These are phyloP conservation scores for Dolichallabes microphthalmus DNA, from an alignment of 2,113 vertebrate species.

Conservation along the genomic window DNA sequence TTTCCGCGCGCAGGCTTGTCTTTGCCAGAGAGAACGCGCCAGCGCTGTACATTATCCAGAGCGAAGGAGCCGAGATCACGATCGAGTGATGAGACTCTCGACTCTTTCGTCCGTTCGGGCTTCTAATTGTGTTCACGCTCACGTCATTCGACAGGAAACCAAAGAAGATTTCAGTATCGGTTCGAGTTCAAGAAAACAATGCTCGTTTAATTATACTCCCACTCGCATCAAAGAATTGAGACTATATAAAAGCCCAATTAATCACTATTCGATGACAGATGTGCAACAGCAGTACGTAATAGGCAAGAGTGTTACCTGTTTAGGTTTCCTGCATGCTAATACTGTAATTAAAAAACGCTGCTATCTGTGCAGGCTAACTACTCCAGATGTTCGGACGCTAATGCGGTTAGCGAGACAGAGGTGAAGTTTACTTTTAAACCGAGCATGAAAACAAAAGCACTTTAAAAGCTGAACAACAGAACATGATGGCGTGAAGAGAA, in stretches of 20 bases:
- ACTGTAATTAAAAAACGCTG: constrained; percentile 64
- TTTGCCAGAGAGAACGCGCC: constrained; percentile 6
- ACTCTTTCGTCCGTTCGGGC: constrained; percentile 63
- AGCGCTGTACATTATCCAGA: neutral
- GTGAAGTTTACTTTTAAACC: constrained; percentile 45
- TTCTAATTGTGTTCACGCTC: constrained; percentile 63
- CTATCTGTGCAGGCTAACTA: constrained; percentile 47
- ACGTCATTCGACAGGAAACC: constrained; percentile 60
- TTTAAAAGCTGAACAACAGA: constrained; percentile 21
- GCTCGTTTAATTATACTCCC: neutral
- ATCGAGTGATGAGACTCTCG: constrained; percentile 61
- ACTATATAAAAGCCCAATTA: constrained; percentile 57
- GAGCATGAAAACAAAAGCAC: neutral
- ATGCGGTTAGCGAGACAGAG: constrained; percentile 53
- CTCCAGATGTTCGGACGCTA: constrained; percentile 68
- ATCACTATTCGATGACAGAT: constrained; percentile 66
- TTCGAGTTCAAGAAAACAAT: neutral
- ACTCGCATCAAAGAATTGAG: constrained; percentile 18
- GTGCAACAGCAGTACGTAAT: constrained; percentile 61
- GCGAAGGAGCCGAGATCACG: constrained; percentile 49
- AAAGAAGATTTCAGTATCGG: neutral
- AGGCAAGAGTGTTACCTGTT: constrained; percentile 64
- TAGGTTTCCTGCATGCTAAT: constrained; percentile 58
- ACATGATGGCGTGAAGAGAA: neutral
- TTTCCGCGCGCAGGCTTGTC: constrained; percentile 62